Evolutionary conservation across 2,888 invertebrate species (phyloP).

Genomic region (Chrysolina oricalcia): DNA sequence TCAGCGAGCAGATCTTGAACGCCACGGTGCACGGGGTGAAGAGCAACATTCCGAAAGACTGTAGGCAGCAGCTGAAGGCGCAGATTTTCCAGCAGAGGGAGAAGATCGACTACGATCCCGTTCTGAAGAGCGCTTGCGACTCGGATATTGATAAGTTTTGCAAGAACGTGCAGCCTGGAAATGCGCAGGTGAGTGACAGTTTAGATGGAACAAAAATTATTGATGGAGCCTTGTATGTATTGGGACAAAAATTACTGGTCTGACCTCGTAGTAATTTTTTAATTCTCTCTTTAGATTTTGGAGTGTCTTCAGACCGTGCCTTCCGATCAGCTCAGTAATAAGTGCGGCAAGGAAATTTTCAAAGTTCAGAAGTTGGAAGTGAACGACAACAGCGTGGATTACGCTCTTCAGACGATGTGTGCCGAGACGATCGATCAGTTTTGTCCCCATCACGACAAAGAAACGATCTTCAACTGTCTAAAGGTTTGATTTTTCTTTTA

Average conservation of each 20-base stretch:
- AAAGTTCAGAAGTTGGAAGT: conserved; percentile 89
- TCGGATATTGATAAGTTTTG: conserved; percentile 86
- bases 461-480: conserved; percentile 84
- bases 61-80: conserved; percentile 91
- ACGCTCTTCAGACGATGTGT: conserved; percentile 87
- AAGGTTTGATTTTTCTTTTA: conserved; percentile 74
- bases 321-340: conserved; percentile 77
- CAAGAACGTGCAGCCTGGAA: conserved; percentile 79
- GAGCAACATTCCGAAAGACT: conserved; percentile 89
- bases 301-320: conserved; percentile 83
- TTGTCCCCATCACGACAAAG: conserved; percentile 83
- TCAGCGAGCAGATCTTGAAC: conserved; percentile 93
- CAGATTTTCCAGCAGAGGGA: conserved; percentile 95
- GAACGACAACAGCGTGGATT: conserved; percentile 90
- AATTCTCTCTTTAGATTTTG: conserved; percentile 75
- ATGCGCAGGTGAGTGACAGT: conserved; percentile 72
- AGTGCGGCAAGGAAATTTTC: conserved; percentile 88
- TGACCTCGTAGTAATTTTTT: neutral
- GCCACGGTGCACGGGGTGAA: conserved; percentile 86
- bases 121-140: conserved; percentile 87
- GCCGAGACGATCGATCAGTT: conserved; percentile 89
- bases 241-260: neutral
- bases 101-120: conserved; percentile 89
- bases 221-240: conserved; percentile 16
- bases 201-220: neutral